Conservation (phyloP, 2,888 invertebrate species). For the Drosophila colorata region DNA sequence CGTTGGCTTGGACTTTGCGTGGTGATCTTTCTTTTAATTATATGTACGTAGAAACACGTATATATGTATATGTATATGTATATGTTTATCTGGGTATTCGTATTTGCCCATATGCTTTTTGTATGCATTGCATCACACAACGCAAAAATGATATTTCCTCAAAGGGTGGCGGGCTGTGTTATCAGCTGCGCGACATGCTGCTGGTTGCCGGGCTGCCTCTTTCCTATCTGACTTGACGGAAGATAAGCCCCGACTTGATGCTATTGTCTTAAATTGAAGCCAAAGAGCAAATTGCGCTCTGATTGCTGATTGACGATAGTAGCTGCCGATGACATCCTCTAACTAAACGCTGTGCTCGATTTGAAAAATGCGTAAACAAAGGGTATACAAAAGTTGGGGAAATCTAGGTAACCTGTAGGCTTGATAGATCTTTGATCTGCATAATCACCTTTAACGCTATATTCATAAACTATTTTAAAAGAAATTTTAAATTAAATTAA, state of each 20-base stretch:
- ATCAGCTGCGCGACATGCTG: conserved; percentile 47
- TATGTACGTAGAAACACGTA: neutral
- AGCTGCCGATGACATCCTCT: conserved; percentile 23
- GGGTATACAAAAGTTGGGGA: neutral
- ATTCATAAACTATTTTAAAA: too few relatives aligned
- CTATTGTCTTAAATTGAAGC: conserved; percentile 41
- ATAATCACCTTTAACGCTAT: too few relatives aligned
- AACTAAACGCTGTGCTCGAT: neutral
- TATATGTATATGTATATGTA: conserved; percentile 3
- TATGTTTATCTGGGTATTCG: conserved; percentile 1
- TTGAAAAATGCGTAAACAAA: neutral
- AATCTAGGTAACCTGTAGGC: neutral
- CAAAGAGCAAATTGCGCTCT: conserved; percentile 70
- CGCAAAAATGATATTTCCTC: conserved; percentile 71
- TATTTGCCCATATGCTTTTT: conserved; percentile 28
- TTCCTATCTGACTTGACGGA: conserved; percentile 22
- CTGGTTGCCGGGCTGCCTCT: conserved; percentile 44
- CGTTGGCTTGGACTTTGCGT: conserved; percentile 64
- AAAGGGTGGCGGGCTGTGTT: conserved; percentile 54
- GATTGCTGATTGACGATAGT: conserved; percentile 55
- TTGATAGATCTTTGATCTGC: neutral
- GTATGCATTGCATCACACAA: conserved; percentile 65
- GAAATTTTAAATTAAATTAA: too few relatives aligned
- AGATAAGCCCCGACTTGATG: conserved; percentile 59
- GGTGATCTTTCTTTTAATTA: conserved; percentile 36